Evolutionary conservation across 2,888 invertebrate genomes (phyloP).

Genomic region (Papilio elwesi): DNA sequence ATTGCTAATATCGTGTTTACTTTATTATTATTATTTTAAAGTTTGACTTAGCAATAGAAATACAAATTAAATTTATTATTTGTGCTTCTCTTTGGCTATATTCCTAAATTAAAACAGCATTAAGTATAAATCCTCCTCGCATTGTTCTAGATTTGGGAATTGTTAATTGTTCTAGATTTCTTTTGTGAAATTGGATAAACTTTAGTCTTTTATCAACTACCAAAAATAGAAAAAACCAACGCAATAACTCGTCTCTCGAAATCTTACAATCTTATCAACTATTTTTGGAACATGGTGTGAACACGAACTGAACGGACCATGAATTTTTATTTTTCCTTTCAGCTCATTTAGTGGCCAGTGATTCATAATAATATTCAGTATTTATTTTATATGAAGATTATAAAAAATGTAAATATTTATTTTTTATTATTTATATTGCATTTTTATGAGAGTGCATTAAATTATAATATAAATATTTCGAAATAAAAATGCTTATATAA

Average conservation of each 20-base stretch:
- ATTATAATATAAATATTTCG: neutral
- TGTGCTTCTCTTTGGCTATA: no score
- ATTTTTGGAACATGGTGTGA: slow-evolving; percentile 14
- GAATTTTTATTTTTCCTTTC: slow-evolving; percentile 6
- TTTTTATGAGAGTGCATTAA: neutral
- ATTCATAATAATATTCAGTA: neutral
- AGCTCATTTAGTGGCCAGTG: neutral
- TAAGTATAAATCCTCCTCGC: no score
- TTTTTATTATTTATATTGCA: neutral
- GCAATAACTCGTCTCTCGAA: neutral
- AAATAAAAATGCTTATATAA: slow-evolving; percentile 8
- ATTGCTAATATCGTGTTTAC: neutral
- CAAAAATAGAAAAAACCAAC: neutral
- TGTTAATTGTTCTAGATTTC: no score
- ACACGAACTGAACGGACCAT: slow-evolving; percentile 5
- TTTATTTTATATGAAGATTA: neutral
- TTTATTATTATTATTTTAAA: neutral
- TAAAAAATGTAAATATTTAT: neutral
- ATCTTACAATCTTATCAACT: slow-evolving; percentile 2
- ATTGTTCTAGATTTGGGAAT: no score
- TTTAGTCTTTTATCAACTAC: no score
- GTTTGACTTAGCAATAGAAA: neutral
- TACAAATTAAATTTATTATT: neutral
- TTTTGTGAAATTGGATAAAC: no score
- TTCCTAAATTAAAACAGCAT: no score